Evolutionary conservation across 2,888 invertebrate species (phyloP), one percentile per base, ranked within the genome.

Genomic region (Taenaris catops): DNA sequence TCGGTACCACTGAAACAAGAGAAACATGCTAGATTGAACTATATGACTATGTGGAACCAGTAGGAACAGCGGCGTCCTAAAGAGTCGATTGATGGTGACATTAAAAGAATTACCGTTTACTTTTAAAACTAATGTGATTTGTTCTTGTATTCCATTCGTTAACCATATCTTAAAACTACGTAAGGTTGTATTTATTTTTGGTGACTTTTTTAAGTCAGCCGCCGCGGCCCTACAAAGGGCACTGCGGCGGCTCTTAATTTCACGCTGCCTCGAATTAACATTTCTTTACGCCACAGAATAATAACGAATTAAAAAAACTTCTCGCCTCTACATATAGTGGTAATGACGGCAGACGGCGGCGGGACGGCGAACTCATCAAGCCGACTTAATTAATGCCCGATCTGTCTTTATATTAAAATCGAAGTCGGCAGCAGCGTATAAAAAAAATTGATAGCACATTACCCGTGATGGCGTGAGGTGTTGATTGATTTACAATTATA

Each of bases 1-100:
- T 17, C 79, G 81, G 72, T 94, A 94, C 94, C 94, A 94, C 94
- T 94, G 87, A 0, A 79, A 81, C 60, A 65, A 65, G 39, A 32
- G 33, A 19, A 16, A n/a, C n/a, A n/a, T n/a, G n/a, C n/a, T n/a
- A n/a, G n/a, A n/a, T n/a, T n/a, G n/a, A n/a, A n/a, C n/a, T n/a
- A n/a, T n/a, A n/a, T n/a, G n/a, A n/a, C n/a, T n/a, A n/a, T n/a
- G n/a, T n/a, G n/a, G n/a, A n/a, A n/a, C n/a, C n/a, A n/a, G n/a
- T n/a, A n/a, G n/a, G n/a, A n/a, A n/a, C n/a, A n/a, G n/a, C n/a
- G n/a, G n/a, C n/a, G n/a, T n/a, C n/a, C n/a, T n/a, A n/a, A n/a
- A n/a, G n/a, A n/a, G n/a, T n/a, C n/a, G n/a, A n/a, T n/a, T n/a
- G n/a, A n/a, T n/a, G n/a, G n/a, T n/a, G n/a, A n/a, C n/a, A n/a